phyloP scores from a whole-genome alignment of 2,888 invertebrate genomes.

The Luffia ferchaultella region DNA sequence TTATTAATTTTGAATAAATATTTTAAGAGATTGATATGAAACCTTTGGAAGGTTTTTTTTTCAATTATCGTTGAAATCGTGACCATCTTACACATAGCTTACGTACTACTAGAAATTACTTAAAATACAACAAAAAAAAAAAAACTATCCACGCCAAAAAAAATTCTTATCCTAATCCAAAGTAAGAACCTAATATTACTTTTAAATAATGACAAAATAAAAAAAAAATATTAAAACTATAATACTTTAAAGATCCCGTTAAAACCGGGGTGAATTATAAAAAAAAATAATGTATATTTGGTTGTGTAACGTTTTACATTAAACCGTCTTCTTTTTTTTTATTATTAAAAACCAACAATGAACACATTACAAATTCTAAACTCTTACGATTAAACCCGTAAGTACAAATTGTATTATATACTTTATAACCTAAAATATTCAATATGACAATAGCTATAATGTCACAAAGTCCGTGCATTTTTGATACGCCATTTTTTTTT shows the following conservation, averaged over 20 bases:
- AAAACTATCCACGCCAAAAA: background rate
- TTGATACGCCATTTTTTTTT: too few relatives aligned
- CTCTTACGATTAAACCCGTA: conserved; percentile 61
- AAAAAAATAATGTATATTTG: conserved; percentile 38
- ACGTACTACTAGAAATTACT: background rate
- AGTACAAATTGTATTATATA: conserved; percentile 37
- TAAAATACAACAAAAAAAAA: background rate
- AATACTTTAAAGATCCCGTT: conserved; percentile 58
- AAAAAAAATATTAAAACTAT: conserved; percentile 36
- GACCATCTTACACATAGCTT: conserved; percentile 13
- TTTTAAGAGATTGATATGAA: conserved; percentile 63
- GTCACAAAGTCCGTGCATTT: background rate
- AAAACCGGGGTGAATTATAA: conserved; percentile 48
- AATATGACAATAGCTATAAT: background rate
- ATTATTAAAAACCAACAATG: conserved; percentile 41
- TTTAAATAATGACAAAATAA: conserved; percentile 16
- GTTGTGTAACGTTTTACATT: conserved; percentile 31
- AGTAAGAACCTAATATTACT: conserved; percentile 4
- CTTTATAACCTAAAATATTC: conserved; percentile 23
- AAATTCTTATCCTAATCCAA: background rate
- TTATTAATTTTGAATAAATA: conserved; percentile 49
- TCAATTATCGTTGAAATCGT: conserved; percentile 41
- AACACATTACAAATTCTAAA: conserved; percentile 53
- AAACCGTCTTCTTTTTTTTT: conserved; percentile 31
- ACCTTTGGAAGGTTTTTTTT: conserved; percentile 57